These are phyloP conservation scores for Sylvicola fuscatus DNA, from an alignment of 2,888 invertebrate genomes.

Conservation along the genomic window DNA sequence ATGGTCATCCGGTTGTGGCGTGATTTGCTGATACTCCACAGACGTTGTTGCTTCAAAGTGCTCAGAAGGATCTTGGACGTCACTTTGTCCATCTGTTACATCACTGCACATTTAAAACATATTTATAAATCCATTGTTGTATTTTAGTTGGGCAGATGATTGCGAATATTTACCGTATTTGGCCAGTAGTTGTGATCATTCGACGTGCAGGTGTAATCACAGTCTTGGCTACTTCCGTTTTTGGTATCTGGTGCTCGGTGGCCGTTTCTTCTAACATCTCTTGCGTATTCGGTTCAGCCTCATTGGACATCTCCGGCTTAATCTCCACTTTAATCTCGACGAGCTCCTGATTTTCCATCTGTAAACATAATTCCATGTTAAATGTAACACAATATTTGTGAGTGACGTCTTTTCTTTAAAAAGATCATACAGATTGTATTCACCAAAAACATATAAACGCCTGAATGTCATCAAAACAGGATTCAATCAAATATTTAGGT, in stretches of 20 bases:
- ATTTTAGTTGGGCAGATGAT: too few species aligned
- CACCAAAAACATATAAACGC: too few species aligned
- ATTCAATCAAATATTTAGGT: too few species aligned
- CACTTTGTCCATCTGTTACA: neutral
- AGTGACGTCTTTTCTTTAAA: neutral
- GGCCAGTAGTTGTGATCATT: slow-evolving; percentile 24
- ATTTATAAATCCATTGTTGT: too few species aligned
- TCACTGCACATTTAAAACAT: slow-evolving; percentile 1
- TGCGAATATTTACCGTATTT: slow-evolving; percentile 18
- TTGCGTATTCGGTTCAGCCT: neutral
- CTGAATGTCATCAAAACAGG: too few species aligned
- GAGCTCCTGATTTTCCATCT: slow-evolving; percentile 1
- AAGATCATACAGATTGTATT: neutral
- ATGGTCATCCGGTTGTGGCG: slow-evolving; percentile 5
- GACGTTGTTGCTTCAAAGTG: slow-evolving; percentile 4
- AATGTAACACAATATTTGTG: neutral
- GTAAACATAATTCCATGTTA: neutral
- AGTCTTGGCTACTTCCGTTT: slow-evolving; percentile 9
- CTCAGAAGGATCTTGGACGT: slow-evolving; percentile 1
- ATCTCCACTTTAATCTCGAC: neutral
- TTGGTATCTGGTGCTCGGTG: neutral
- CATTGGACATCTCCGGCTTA: slow-evolving; percentile 1
- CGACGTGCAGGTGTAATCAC: slow-evolving; percentile 15
- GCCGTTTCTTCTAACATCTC: slow-evolving; percentile 1
- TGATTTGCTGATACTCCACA: slow-evolving; percentile 4